Evolutionary conservation across 2,797 vertebrate genomes (phyloP), one percentile per base, ranked within the genome.

Genomic region (Sebastolobus alascanus): DNA sequence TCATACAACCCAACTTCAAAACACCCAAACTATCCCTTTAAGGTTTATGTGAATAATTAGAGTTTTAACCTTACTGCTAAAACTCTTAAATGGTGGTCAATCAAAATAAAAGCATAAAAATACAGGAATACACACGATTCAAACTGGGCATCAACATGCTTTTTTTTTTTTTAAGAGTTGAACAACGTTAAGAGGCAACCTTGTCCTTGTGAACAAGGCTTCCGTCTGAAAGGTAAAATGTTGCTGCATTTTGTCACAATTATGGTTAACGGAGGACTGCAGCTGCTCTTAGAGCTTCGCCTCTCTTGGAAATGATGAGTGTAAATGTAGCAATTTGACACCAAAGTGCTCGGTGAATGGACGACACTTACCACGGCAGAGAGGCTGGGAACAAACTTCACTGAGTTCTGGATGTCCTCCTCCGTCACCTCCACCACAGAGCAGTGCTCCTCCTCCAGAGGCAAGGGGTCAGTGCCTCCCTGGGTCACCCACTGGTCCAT

Each of bases 321-420:
- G 4, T 31, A 18, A 78, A 73, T 3, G 27, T 7, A 22, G 56
- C 54, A 40, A 29, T 61, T 55, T 69, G 12, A 63, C 35, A 59
- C 9, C 38, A 22, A 37, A 54, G 59, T 5, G 50, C 38, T 35
- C 3, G 0, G 38, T 27, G 9, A 77, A 27, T 1, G 0, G 50
- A 31, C 38, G 31, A 38, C 5, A 10, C 4, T 55, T 93, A 99
- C 99, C 97, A 99, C 98, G 0, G 99, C 96, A 80, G 99, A 98
- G 88, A 99, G 96, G 85, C 97, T 98, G 18, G 98, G 98, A 63
- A 99, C 96, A 1, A 97, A 98, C 93, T 97, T 99, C 85, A 99
- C 96, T 0, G 98, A 99, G 94, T 99, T 99, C 95, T 99, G 95
- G 90, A 99, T 97, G 89, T 99, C 99, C 90, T 99, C 99, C 90